Evolutionary conservation across 2,797 vertebrate genomes (phyloP), one percentile per base, ranked within the genome.

Genomic region (Phataginus tricuspis): DNA sequence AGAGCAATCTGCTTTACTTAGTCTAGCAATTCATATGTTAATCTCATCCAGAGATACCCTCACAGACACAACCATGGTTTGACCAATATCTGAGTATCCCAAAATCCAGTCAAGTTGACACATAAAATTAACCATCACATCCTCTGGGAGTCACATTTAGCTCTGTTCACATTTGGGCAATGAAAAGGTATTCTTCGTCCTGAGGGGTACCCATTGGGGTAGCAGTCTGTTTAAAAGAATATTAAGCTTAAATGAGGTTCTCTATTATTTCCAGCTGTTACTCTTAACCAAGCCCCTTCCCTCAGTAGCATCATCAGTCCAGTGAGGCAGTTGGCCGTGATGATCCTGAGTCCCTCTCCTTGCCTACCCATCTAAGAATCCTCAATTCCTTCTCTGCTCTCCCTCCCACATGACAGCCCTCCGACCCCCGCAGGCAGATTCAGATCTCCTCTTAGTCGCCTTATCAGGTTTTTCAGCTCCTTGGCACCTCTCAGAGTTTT

Each of bases 381-480:
- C 42, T 53, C 25, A 5, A 23, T 45, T 80, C 13, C 57, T 31
- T 7, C n/a, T 37, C 59, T 79, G 68, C 21, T 92, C 4, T 51
- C 4, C 14, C 31, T 45, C 69, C 53, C 23, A 12, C 16, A 59
- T 1, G 21, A 21, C 21, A 64, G 34, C 21, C 16, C 29, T 86
- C 8, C 66, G 66, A 83, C 39, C 34, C 53, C 69, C n/a, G 6
- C 10, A 80, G 53, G 69, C 37, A 74, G 39, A 72, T 31, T 75
- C 2, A 1, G 19, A 55, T 69, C 79, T 27, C 42, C 51, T 31
- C 18, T 91, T 63, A 72, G 29, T 55, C 61, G 61, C 42, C 87
- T 90, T 29, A 8, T 39, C 83, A 93, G 77, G 74, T 64, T 97
- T 49, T 42, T 88, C 39, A 86, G 37, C 31, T 94, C 79, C 12